Conservation (phyloP, 2,888 invertebrate species). For the Notodonta dromedarius region DNA sequence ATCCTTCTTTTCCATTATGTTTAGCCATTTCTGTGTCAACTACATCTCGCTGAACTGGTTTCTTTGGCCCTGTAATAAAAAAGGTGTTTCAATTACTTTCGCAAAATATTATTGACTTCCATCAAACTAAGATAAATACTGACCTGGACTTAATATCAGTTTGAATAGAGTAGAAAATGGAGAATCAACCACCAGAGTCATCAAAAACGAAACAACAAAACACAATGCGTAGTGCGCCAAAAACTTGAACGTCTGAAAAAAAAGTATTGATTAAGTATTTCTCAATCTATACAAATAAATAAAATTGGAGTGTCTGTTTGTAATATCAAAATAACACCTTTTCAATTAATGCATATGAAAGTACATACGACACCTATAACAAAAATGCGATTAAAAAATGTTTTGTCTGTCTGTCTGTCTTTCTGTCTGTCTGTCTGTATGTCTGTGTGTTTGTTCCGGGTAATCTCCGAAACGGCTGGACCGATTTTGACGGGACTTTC, state of each 20-base stretch:
- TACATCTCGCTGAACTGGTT: not conserved
- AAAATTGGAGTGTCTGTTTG: too few species aligned
- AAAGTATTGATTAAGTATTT: too few species aligned
- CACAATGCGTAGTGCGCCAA: slow-evolving; percentile 3
- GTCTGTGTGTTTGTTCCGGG: too few species aligned
- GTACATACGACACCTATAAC: too few species aligned
- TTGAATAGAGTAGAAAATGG: slow-evolving; percentile 7
- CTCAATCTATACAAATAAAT: too few species aligned
- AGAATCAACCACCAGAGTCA: slow-evolving; percentile 2
- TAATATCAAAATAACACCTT: too few species aligned
- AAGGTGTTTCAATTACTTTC: not conserved
- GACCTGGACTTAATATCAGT: slow-evolving; percentile 3
- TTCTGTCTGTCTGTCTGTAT: too few species aligned
- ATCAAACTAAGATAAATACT: not conserved
- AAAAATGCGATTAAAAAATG: too few species aligned
- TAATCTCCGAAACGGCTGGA: too few species aligned
- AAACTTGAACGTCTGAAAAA: slow-evolving; percentile 7
- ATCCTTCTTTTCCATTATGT: not conserved
- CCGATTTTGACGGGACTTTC: too few species aligned
- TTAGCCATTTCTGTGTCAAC: not conserved
- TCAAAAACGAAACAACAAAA: slow-evolving; percentile 4
- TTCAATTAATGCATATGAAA: too few species aligned
- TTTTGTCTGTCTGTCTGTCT: too few species aligned
- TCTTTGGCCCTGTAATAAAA: slow-evolving; percentile 1
- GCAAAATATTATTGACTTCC: not conserved